Evolutionary conservation across 2,113 vertebrate species (phyloP), one percentile per base, ranked within the genome.

Genomic region (Procavia capensis): DNA sequence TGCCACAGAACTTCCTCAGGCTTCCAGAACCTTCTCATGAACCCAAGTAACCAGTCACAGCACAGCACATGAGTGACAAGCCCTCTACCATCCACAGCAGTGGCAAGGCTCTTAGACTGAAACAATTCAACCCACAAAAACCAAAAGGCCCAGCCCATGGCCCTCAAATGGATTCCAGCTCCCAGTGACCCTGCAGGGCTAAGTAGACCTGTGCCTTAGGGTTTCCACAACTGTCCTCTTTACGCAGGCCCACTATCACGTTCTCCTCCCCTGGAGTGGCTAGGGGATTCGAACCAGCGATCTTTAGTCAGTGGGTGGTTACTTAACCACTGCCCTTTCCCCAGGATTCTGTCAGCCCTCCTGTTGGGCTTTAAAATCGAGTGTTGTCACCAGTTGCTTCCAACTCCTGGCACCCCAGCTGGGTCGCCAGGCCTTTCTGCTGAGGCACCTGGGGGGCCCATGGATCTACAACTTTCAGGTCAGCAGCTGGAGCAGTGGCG

Each of bases 1-100:
- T 96, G 96, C 70, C 96, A 41, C 3, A 47, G 95, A 97, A 97
- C 90, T 59, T 45, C 80, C 68, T 90, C 13, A 70, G 76, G 4
- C 76, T 87, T 86, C 92, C 86, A 86, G 96, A 96, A 95, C 81
- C 54, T 96, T 95, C 90, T 41, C 50, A 36, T 31, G 1, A 3
- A 31, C 80, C 25, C 14, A 29, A 63, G 31, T 17, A 34, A 5
- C 85, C 1, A 6, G 29, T 13, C 64, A 72, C 2, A 4, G 43
- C 0, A 0, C 2, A 16, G 84, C 29, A 24, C 43, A 5, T 5
- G 36, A 24, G 36, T 43, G 9, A 34, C 63, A 66, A n/a, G 1
- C 19, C 1, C 8, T 34, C 39, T 9, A 2, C 6, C 0, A 5
- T 4, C 24, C 2, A 1, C 9, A 29, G 6, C 34, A 5, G 39